Percentiles rank a stretch among this genome's conserved stretches.
Conservation (phyloP, 2,797 vertebrate genomes). For the Peromyscus melanophrys region DNA sequence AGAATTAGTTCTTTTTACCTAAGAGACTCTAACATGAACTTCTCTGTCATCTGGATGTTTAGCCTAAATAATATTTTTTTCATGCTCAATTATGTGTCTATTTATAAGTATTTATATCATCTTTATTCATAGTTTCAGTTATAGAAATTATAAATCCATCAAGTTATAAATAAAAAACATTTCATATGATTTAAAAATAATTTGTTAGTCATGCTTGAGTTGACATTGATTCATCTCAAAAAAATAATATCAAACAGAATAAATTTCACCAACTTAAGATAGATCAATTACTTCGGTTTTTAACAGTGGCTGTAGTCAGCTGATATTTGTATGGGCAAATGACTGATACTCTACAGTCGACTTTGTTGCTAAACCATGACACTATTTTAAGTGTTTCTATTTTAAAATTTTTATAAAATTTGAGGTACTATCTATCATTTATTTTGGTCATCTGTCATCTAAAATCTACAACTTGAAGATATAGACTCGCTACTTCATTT, state of each 20-base stretch:
- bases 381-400: background rate
- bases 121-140: background rate
- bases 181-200: background rate
- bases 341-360: background rate
- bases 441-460: background rate
- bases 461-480: background rate
- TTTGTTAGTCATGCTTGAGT: background rate
- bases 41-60: background rate
- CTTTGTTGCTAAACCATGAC: background rate
- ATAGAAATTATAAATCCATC: background rate
- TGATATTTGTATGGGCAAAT: too few species aligned
- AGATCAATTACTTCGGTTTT: background rate
- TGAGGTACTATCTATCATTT: background rate
- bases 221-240: background rate
- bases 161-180: background rate
- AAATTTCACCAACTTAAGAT: background rate
- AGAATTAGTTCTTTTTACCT: background rate
- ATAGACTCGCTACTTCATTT: background rate
- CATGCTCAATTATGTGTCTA: background rate
- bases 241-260: background rate
- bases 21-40: background rate
- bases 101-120: background rate
- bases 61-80: background rate
- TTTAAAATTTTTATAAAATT: background rate
- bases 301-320: background rate